Percentiles rank a stretch among this genome's conserved stretches.
These are phyloP conservation scores for Shinisaurus crocodilurus DNA, from an alignment of 2,113 vertebrate species.

Conservation along the genomic window DNA sequence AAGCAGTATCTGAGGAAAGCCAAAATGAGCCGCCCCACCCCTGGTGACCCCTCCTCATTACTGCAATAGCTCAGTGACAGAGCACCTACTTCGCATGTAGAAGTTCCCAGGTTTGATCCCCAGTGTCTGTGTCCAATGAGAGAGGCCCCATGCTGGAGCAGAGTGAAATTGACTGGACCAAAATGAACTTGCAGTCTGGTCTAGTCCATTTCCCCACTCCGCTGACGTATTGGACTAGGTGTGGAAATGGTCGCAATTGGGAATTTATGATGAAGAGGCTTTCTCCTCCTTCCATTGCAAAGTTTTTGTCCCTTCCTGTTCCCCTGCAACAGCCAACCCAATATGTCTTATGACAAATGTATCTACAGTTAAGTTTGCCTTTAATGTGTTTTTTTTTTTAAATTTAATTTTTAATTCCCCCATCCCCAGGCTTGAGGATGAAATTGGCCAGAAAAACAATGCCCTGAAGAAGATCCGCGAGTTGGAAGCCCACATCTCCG, in stretches of 20 bases:
- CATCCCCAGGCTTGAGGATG: conserved; percentile 86
- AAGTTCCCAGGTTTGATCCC: too few species aligned
- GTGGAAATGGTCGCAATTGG: background rate
- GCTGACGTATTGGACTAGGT: background rate
- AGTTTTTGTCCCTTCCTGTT: background rate
- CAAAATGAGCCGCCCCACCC: background rate
- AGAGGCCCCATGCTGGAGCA: too few species aligned
- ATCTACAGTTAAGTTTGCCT: too few species aligned
- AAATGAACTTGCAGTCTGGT: background rate
- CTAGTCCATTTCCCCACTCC: background rate
- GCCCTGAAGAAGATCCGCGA: conserved; percentile 91
- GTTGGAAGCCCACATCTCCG: conserved; percentile 88
- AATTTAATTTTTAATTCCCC: background rate
- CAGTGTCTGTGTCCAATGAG: too few species aligned
- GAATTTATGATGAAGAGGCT: background rate
- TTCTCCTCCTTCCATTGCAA: background rate
- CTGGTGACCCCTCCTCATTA: too few species aligned
- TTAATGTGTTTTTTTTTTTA: background rate
- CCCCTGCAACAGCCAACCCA: too few species aligned
- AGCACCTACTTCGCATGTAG: too few species aligned
- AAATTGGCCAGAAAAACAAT: conserved; percentile 85
- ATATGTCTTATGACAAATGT: too few species aligned
- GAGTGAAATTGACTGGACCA: background rate
- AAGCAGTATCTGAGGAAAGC: background rate
- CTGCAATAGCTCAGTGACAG: too few species aligned